A percentile compares a stretch with the other conserved stretches of the same genome.
These are phyloP conservation scores for Oncorhynchus masou DNA, from an alignment of 2,113 vertebrate genomes.

Conservation along the genomic window DNA sequence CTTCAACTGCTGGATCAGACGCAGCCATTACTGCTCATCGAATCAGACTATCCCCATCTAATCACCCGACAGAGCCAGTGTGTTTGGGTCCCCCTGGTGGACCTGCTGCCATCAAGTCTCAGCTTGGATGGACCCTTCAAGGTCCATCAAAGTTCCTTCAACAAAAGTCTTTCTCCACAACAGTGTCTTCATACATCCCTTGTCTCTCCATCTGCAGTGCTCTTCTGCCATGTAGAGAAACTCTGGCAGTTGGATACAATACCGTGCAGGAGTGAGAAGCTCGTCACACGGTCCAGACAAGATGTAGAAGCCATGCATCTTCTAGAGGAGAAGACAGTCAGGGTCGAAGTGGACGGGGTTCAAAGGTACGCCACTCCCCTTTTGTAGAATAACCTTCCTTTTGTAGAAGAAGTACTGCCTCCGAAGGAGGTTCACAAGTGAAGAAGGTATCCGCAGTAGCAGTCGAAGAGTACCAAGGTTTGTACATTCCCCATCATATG, in stretches of 20 bases:
- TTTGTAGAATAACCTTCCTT: too few relatives aligned
- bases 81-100: too few relatives aligned
- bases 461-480: too few relatives aligned
- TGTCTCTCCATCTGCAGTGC: neutral
- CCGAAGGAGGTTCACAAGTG: neutral
- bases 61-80: neutral
- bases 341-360: too few relatives aligned
- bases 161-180: neutral
- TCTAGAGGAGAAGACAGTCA: too few relatives aligned
- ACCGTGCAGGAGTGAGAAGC: neutral
- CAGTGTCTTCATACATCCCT: neutral
- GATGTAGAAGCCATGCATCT: neutral
- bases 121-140: too few relatives aligned
- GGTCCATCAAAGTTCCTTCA: too few relatives aligned
- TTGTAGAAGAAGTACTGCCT: too few relatives aligned
- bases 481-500: too few relatives aligned
- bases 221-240: slow-evolving; percentile 3
- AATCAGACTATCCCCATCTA: slow-evolving; percentile 10
- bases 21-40: slow-evolving; percentile 6
- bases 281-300: neutral
- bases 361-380: too few relatives aligned
- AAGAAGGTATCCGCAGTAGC: too few relatives aligned
- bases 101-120: too few relatives aligned
- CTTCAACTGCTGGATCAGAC: neutral
- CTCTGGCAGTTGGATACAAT: slow-evolving; percentile 13